Conservation (phyloP, 2,888 invertebrate genomes). For the Lagria hirta region DNA sequence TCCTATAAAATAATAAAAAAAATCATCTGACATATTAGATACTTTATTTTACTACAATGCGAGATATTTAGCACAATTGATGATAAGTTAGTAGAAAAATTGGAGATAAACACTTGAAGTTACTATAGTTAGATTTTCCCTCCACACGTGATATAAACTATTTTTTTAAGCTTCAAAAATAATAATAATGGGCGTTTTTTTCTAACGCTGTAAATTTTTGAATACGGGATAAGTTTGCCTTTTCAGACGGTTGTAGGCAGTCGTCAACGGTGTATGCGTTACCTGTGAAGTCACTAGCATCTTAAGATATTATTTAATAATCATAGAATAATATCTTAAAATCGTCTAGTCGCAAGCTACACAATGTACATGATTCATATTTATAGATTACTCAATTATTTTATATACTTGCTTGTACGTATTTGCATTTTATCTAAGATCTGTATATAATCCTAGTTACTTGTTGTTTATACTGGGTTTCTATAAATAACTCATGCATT, state of each 20-base stretch:
- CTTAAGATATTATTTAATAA: conserved; percentile 30
- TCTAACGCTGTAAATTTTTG: conserved; percentile 35
- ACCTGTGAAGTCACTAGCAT: conserved; percentile 45
- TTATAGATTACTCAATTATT: conserved; percentile 55
- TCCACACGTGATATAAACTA: conserved; percentile 52
- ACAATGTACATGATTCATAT: conserved; percentile 55
- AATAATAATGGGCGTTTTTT: conserved; percentile 32
- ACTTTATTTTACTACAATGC: conserved; percentile 35
- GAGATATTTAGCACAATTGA: conserved; percentile 41
- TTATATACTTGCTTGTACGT: conserved; percentile 57
- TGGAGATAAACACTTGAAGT: conserved; percentile 34
- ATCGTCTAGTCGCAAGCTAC: conserved; percentile 51
- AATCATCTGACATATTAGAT: too few species aligned
- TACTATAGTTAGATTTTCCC: conserved; percentile 44
- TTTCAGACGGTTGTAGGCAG: conserved; percentile 42
- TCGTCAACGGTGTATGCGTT: conserved; percentile 51
- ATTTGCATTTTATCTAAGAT: conserved; percentile 53
- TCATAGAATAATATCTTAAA: conserved; percentile 32
- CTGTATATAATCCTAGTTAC: conserved; percentile 51
- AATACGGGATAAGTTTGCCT: conserved; percentile 48
- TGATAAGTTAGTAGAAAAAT: conserved; percentile 35
- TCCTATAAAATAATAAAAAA: conserved; percentile 29
- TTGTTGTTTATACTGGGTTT: conserved; percentile 49
- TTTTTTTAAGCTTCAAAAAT: conserved; percentile 48
- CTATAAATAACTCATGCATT: too few species aligned